phyloP scores from a whole-genome alignment of 2,797 vertebrate species.

The Todus mexicanus region DNA sequence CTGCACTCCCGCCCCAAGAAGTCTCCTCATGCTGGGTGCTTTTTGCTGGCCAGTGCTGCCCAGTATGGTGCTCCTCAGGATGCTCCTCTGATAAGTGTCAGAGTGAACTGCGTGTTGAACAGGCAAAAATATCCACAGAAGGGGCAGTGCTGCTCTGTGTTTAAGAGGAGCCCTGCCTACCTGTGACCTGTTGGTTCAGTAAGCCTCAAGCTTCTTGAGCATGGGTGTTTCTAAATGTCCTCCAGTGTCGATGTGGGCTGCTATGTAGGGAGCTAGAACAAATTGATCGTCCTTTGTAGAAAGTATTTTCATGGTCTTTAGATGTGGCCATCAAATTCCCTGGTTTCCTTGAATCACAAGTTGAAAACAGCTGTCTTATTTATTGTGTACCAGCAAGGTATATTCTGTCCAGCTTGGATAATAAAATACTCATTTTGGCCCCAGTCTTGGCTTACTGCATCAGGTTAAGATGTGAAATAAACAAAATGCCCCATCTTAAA shows the following conservation, averaged over 20 bases:
- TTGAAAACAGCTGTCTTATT: not conserved
- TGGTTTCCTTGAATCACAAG: not conserved
- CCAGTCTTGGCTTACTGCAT: not conserved
- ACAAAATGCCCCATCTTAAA: not conserved
- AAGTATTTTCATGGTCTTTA: not conserved
- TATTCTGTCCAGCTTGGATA: not conserved
- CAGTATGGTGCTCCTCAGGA: not conserved
- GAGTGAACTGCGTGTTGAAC: not conserved
- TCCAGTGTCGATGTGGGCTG: not conserved
- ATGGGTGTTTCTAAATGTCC: not conserved
- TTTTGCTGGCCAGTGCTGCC: not conserved
- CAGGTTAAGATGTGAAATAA: not conserved
- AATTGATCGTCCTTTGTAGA: not conserved
- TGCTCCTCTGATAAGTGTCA: not conserved
- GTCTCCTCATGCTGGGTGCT: rapidly evolving
- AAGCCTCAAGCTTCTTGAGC: not conserved
- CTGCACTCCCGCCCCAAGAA: not conserved
- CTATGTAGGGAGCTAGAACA: not conserved
- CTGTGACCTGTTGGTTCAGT: not conserved
- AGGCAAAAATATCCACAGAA: not conserved
- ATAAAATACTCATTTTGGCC: not conserved
- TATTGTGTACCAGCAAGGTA: not conserved
- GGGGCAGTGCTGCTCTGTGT: not conserved
- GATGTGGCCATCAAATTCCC: not conserved
- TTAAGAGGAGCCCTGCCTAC: not conserved